Base-by-base conservation (phyloP, 1,140 invertebrate genomes). In the Drosophila nannoptera region DNA sequence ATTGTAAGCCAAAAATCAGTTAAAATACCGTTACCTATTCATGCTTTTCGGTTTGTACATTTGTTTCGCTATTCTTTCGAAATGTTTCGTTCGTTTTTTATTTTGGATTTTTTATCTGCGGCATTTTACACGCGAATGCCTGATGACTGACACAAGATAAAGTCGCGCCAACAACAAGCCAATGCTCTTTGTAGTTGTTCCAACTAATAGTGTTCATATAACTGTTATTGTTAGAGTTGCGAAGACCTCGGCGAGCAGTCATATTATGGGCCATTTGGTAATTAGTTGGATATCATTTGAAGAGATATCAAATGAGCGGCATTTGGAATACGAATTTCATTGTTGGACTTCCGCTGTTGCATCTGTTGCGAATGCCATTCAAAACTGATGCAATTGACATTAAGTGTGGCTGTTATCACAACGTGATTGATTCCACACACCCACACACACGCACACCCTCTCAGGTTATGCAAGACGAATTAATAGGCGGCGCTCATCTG, bases 41-140 rank as follows among this genome's bases (percentile, higher is more conserved):
- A 69, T 67, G 48, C 69, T 22, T 29, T 22, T 46, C 22, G 22
- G 22, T 3, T 3, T 22, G 22, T 45, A 55, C 36, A 56, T 58
- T 62, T 50, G 66, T 56, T 55, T 43, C n/a, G 40, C 56, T 52
- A 42, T 50, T 54, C 22, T 52, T 56, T 32, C 35, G 3, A 22
- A 22, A 22, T 16, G 38, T n/a, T 50, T 72, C 7, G 43, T 43
- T 50, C 35, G 54, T 49, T 46, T 69, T 63, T 73, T 61, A 75
- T 69, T 58, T 71, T 53, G 62, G 4, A 32, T 12, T 11, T 33
- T 58, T 64, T 63, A 38, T 46, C 50, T 78, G 78, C 52, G 63
- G 68, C 76, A 83, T 74, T 78, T 75, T 72, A 60, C 75, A 83
- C 22, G 67, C 53, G 52, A 67, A 64, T 69, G 69, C 4, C 45